A percentile compares a stretch with the other conserved stretches of the same genome.
Conservation (phyloP, 2,113 vertebrate species). For the Pelecanoides urinatrix region DNA sequence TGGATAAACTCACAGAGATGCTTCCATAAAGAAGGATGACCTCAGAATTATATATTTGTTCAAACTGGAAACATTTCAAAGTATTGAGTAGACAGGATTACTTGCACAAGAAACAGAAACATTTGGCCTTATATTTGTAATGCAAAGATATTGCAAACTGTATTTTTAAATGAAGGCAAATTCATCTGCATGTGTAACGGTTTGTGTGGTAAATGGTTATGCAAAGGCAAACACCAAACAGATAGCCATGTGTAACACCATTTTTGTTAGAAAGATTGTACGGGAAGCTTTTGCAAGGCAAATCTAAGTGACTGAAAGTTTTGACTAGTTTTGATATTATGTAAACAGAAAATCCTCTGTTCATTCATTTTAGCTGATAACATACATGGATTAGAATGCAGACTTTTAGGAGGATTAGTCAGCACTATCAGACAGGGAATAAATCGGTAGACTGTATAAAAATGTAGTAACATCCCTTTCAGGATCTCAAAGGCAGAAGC, state of each 20-base stretch:
- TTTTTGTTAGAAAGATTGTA: neutral
- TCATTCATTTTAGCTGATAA: constrained; percentile 43
- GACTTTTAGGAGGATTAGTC: constrained; percentile 53
- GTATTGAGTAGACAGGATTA: neutral
- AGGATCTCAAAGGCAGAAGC: neutral
- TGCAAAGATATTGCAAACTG: neutral
- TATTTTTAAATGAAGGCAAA: neutral
- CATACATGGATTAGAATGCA: constrained; percentile 25
- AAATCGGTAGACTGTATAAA: neutral
- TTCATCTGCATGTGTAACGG: neutral
- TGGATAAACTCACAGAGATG: neutral
- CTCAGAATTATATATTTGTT: neutral
- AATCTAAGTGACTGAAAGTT: constrained; percentile 25
- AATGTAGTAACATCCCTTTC: neutral
- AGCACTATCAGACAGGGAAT: constrained; percentile 8
- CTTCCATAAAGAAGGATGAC: neutral
- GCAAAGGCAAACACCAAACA: neutral
- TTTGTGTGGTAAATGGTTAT: neutral
- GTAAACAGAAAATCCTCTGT: constrained; percentile 48
- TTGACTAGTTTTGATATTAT: constrained; percentile 13
- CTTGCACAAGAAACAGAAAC: neutral
- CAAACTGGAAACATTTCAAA: neutral
- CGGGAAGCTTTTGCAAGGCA: neutral
- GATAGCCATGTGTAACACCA: neutral
- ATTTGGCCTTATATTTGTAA: neutral